These are phyloP conservation scores for Enteromius radiatus DNA, from an alignment of 2,797 vertebrate genomes.

Conservation along the genomic window DNA sequence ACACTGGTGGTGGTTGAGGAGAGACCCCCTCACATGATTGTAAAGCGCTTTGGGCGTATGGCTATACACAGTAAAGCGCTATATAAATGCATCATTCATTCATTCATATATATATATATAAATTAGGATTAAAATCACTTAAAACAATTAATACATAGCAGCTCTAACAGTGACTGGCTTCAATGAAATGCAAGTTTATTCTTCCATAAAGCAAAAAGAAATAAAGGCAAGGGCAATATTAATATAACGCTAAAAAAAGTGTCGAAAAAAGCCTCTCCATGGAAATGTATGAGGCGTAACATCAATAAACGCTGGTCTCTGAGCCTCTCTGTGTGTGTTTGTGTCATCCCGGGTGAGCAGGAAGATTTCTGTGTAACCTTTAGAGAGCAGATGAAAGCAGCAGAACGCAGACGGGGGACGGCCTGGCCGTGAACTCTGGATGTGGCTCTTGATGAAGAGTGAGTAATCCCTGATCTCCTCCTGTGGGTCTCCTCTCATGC, in stretches of 20 bases:
- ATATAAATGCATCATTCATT: too few relatives aligned
- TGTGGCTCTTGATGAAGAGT: constrained; percentile 31
- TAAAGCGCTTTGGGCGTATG: too few relatives aligned
- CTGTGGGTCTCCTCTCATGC: background rate
- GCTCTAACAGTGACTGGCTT: background rate
- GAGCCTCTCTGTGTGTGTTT: constrained; percentile 42
- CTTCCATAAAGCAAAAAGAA: background rate
- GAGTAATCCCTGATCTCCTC: constrained; percentile 45
- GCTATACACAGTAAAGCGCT: too few relatives aligned
- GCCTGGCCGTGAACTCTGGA: constrained; percentile 48
- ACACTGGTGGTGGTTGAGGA: too few relatives aligned
- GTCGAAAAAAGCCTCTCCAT: background rate
- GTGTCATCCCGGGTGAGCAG: background rate
- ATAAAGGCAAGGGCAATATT: background rate
- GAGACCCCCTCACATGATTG: too few relatives aligned
- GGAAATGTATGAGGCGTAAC: background rate
- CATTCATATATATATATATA: too few relatives aligned
- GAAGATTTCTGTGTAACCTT: constrained; percentile 43
- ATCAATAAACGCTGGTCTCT: constrained; percentile 27
- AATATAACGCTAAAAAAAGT: too few relatives aligned
- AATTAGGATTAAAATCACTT: too few relatives aligned
- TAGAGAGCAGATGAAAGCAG: constrained; percentile 56
- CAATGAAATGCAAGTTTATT: background rate
- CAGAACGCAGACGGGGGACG: constrained; percentile 49
- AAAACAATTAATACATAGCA: background rate